These are phyloP conservation scores for Willowsia nigromaculata DNA, from an alignment of 2,888 invertebrate species.

Conservation along the genomic window DNA sequence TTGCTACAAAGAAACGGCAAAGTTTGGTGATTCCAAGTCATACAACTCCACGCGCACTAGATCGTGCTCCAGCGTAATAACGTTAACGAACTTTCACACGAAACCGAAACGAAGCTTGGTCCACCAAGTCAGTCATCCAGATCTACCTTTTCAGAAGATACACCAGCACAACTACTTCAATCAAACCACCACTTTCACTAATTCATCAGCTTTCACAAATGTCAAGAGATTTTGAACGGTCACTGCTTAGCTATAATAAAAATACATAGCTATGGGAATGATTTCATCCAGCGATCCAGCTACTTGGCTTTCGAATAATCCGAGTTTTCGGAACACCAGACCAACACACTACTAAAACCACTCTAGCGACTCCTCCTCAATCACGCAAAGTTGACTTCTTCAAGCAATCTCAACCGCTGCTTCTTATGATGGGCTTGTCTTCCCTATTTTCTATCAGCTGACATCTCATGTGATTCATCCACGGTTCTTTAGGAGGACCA, in stretches of 20 bases:
- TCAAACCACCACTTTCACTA: neutral
- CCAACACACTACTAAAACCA: no score
- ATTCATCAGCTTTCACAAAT: neutral
- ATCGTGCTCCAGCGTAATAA: neutral
- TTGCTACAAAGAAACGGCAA: neutral
- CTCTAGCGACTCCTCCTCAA: no score
- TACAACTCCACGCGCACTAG: conserved; percentile 10
- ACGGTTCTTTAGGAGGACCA: no score
- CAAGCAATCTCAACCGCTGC: no score
- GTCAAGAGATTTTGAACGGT: no score
- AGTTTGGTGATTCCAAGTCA: neutral
- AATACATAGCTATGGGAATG: neutral
- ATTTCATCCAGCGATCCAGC: no score
- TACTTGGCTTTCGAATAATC: no score
- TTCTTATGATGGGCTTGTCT: no score
- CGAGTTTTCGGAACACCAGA: neutral
- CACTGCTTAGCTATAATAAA: neutral
- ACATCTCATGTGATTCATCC: neutral
- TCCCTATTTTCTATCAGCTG: neutral
- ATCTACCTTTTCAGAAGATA: neutral
- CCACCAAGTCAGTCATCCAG: neutral
- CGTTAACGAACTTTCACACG: neutral
- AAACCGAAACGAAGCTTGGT: neutral
- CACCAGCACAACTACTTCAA: neutral
- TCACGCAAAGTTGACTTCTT: no score